phyloP scores from a whole-genome alignment of 2,888 invertebrate species.

The Cephus pulcher region DNA sequence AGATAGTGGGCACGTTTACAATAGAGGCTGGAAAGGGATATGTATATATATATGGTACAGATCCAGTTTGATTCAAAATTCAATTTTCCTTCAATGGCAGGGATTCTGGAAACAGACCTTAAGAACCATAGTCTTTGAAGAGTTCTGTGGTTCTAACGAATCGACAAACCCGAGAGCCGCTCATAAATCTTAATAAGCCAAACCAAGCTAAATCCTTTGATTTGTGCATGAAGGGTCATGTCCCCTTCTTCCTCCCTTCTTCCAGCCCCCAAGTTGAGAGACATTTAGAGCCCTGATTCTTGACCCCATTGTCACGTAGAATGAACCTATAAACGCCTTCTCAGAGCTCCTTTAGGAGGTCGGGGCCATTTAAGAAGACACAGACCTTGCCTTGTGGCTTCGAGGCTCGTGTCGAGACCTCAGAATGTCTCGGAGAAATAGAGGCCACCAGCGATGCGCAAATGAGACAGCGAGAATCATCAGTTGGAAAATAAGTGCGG shows the following conservation, averaged over 20 bases:
- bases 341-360: neutral
- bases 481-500: neutral
- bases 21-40: neutral
- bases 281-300: neutral
- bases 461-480: neutral
- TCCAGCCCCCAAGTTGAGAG: neutral
- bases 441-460: neutral
- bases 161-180: neutral
- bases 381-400: neutral
- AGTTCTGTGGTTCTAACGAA: neutral
- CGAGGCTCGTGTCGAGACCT: neutral
- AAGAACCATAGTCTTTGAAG: neutral
- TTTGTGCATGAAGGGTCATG: neutral
- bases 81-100: neutral
- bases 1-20: neutral
- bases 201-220: neutral
- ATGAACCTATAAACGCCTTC: neutral
- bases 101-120: neutral
- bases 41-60: neutral
- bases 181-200: slow-evolving; percentile 2
- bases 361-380: neutral
- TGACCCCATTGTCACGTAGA: neutral
- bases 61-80: neutral
- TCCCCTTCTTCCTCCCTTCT: neutral
- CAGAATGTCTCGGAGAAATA: neutral